A percentile compares a stretch with the other conserved stretches of the same genome.
Conservation (phyloP, 1,140 invertebrate genomes). For the Epicauta chinensis region DNA sequence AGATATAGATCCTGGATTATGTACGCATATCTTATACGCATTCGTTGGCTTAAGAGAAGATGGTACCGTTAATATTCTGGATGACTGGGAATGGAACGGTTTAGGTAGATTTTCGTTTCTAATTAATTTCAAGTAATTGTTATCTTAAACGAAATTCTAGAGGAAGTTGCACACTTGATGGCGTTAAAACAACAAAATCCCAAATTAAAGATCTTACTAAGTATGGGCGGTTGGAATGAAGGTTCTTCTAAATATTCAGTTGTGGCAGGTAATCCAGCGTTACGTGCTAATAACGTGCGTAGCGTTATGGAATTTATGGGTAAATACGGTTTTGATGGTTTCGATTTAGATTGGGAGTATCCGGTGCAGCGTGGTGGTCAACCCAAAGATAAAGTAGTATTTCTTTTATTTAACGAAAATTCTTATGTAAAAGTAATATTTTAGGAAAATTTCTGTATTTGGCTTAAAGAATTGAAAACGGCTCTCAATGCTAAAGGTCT, state of each 20-base stretch:
- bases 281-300: constrained; percentile 34
- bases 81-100: constrained; percentile 50
- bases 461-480: constrained; percentile 52
- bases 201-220: constrained; percentile 57
- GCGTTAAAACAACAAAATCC: constrained; percentile 57
- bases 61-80: constrained; percentile 38
- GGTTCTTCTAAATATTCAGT: constrained; percentile 56
- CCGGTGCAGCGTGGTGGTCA: no score
- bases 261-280: constrained; percentile 21
- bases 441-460: constrained; percentile 14
- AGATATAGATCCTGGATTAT: constrained; percentile 53
- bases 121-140: constrained; percentile 46
- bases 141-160: no score
- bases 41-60: constrained; percentile 52
- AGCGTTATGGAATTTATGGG: constrained; percentile 53
- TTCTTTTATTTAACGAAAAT: no score
- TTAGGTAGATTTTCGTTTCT: no score
- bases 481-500: constrained; percentile 49
- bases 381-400: no score
- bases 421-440: not conserved
- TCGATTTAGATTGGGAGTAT: constrained; percentile 83
- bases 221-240: constrained; percentile 72
- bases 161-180: no score
- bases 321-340: constrained; percentile 70
- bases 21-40: constrained; percentile 61